These are phyloP conservation scores for Drosophila ohnishii DNA, from an alignment of 1,140 invertebrate species.

Conservation along the genomic window DNA sequence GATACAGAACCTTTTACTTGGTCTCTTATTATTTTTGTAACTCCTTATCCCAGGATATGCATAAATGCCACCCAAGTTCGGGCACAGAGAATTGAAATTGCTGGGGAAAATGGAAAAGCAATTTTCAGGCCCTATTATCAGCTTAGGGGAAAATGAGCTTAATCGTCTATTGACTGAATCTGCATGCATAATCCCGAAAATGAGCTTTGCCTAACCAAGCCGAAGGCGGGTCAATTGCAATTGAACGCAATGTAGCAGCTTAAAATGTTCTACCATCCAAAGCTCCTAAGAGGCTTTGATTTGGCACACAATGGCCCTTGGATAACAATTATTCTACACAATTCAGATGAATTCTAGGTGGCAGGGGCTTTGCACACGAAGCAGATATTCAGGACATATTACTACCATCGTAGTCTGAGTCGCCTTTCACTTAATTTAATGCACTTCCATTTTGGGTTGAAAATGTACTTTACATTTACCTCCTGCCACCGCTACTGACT, in stretches of 20 bases:
- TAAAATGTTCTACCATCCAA: constrained; percentile 32
- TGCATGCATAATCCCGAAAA: constrained; percentile 28
- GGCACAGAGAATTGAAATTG: neutral
- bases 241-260: constrained; percentile 36
- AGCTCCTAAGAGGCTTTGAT: constrained; percentile 42
- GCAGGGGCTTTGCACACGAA: constrained; percentile 2
- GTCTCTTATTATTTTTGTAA: neutral
- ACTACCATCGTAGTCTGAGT: neutral
- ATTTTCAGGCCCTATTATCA: constrained; percentile 4
- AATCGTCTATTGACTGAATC: constrained; percentile 9
- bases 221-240: constrained; percentile 36
- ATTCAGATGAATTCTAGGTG: constrained; percentile 14
- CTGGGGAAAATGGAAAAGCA: constrained; percentile 1
- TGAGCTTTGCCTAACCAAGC: constrained; percentile 19
- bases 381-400: neutral
- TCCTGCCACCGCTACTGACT: neutral
- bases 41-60: neutral
- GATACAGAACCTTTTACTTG: neutral
- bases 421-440: constrained; percentile 24
- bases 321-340: constrained; percentile 26
- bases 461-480: constrained; percentile 21
- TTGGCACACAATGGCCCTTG: constrained; percentile 24
- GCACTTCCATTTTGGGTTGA: constrained; percentile 20
- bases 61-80: neutral
- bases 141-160: neutral